Base-by-base conservation (phyloP, 2,888 invertebrate species). In the Gastrophysa polygoni region DNA sequence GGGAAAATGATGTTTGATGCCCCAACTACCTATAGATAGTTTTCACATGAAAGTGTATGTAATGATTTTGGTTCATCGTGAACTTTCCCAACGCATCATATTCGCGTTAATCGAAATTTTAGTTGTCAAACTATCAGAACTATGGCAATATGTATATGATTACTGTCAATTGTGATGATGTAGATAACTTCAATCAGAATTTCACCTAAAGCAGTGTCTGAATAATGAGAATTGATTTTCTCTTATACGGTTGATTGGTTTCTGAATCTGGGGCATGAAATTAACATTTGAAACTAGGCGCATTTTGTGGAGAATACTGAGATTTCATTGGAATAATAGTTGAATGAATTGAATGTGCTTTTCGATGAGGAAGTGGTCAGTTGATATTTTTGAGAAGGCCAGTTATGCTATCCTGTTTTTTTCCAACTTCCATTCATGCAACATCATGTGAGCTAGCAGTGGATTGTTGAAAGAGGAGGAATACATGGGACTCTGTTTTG, bases 201-300 rank as follows among this genome's bases (percentile, higher is more conserved):
- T 38, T 38, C 38, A 38, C 38, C 38, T 38, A 14, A 14, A 38
- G 38, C 38, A n/a, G 38, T 14, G 11, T n/a, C n/a, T 14, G 29
- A 32, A 4, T 32, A 32, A 32, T 32, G 10, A 32, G n/a, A 38
- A 38, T 38, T n/a, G 38, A 38, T 38, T 38, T 14, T 38, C 38
- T 43, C n/a, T 64, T 65, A 52, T 18, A 63, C 59, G 68, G 49
- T 61, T 55, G 59, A 67, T 54, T 60, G 68, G 61, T 43, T 62
- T 63, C 63, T 57, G 57, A 60, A 70, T 67, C 68, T 68, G 61
- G 70, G 68, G 46, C 70, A 62, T 44, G 66, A 70, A 70, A 70
- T 70, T 67, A 63, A 65, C 68, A 70, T 68, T 67, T 63, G 63
- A 65, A 67, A 68, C 67, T 68, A 63, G 47, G 57, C 58, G 38